Evolutionary conservation across 1,140 invertebrate species (phyloP), one percentile per base, ranked within the genome.

Genomic region (Drosophila asahinai): DNA sequence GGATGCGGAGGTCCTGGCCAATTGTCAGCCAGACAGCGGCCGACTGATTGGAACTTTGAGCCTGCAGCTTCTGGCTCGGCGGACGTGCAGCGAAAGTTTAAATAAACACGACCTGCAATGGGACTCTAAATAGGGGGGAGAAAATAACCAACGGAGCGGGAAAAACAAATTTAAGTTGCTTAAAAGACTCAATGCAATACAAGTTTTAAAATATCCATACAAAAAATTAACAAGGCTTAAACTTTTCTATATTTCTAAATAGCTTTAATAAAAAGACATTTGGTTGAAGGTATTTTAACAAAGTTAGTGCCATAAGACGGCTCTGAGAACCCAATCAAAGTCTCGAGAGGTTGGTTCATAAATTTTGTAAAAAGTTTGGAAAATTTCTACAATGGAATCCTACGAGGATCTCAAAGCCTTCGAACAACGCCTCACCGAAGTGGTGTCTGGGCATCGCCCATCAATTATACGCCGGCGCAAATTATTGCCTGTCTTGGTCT

Each of bases 51-150:
- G 77, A 87, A 91, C 71, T 82, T 82, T 63, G 62, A 66, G 81
- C 48, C 58, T 48, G 55, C 58, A 63, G 62, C 62, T 81, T 76
- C 59, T 80, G 77, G 62, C 68, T 55, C 27, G 19, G 25, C 40
- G 80, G 58, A 91, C 87, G 87, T 91, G 87, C 87, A 75, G 60
- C 73, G 87, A 87, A 91, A 91, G 78, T 91, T 91, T 89, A 91
- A 91, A 87, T 78, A 89, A 80, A 84, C 75, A 77, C 79, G 64
- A 72, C 63, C 57, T 55, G 38, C 51, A 73, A 25, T 51, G 45
- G 27, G 30, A 59, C 42, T 60, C 38, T 15, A 19, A 22, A 40
- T 5, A 2, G n/a, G 19, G 22, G 17, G 51, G 19, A 22, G 19
- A 42, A 43, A 55, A 36, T 51, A 9, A 15, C n/a, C 30, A 25